A percentile compares a stretch with the other conserved stretches of the same genome.
Evolutionary conservation across 2,113 vertebrate species (phyloP).

Genomic region (Melanocharis versteri): DNA sequence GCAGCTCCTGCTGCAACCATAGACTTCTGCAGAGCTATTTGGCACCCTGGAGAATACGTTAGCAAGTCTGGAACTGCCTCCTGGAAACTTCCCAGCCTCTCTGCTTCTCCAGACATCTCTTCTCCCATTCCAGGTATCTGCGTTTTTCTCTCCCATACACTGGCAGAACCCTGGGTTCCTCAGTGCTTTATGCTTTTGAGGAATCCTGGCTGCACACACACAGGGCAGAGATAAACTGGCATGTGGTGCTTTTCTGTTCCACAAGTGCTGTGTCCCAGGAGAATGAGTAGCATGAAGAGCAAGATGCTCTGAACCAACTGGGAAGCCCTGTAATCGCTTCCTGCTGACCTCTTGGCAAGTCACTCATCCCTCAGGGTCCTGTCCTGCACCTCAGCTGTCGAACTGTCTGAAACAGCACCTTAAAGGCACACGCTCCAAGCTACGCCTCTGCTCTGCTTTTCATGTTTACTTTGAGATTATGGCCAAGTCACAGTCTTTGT

Average conservation of each 20-base stretch:
- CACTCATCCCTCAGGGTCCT: background rate
- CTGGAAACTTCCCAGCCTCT: slow-evolving; percentile 57
- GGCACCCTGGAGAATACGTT: background rate
- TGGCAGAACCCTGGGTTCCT: background rate
- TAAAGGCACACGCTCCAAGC: background rate
- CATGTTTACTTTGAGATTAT: background rate
- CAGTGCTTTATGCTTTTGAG: slow-evolving; percentile 38
- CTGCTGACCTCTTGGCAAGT: background rate
- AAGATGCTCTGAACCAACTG: background rate
- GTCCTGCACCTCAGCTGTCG: background rate
- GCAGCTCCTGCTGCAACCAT: slow-evolving; percentile 20
- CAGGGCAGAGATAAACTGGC: background rate
- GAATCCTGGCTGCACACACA: background rate
- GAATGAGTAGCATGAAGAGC: background rate
- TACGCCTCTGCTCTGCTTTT: background rate
- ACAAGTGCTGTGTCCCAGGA: background rate
- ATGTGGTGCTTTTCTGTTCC: background rate
- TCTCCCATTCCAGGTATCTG: background rate
- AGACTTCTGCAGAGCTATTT: slow-evolving; percentile 42
- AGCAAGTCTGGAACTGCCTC: slow-evolving; percentile 56
- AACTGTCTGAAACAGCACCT: background rate
- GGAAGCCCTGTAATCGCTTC: background rate
- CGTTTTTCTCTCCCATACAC: background rate
- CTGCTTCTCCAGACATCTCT: background rate
- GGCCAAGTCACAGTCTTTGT: background rate